Evolutionary conservation across 2,797 vertebrate species (phyloP).

Genomic region (Crocidura indochinensis): DNA sequence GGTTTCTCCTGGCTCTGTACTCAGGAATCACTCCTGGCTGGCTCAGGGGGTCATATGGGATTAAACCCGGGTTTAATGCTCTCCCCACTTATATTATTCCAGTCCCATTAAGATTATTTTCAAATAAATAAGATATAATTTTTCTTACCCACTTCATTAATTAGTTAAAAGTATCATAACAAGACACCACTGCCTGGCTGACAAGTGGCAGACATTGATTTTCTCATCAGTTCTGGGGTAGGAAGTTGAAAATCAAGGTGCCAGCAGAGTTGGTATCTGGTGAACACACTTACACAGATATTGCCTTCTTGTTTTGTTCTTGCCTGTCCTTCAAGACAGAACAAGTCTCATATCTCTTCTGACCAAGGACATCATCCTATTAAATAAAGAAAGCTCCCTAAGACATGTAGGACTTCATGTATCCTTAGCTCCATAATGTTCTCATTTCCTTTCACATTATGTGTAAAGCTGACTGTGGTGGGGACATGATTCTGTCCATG

Average conservation of each 20-base stretch:
- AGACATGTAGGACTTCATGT: background rate
- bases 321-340: background rate
- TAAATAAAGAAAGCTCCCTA: background rate
- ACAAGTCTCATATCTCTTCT: background rate
- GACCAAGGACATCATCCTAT: background rate
- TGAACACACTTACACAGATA: background rate
- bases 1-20: too few species aligned
- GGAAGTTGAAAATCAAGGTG: background rate
- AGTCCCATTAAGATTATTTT: background rate
- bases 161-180: background rate
- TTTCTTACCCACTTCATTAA: background rate
- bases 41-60: too few species aligned
- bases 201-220: background rate
- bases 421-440: background rate
- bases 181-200: background rate
- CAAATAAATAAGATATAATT: background rate
- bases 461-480: background rate
- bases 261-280: background rate
- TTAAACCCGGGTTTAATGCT: too few species aligned
- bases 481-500: background rate
- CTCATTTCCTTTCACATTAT: background rate
- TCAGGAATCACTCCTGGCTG: too few species aligned
- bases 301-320: background rate
- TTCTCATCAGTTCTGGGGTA: background rate
- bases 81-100: too few species aligned